These are phyloP conservation scores for Athalia cordata DNA, from an alignment of 2,888 invertebrate genomes.

Conservation along the genomic window DNA sequence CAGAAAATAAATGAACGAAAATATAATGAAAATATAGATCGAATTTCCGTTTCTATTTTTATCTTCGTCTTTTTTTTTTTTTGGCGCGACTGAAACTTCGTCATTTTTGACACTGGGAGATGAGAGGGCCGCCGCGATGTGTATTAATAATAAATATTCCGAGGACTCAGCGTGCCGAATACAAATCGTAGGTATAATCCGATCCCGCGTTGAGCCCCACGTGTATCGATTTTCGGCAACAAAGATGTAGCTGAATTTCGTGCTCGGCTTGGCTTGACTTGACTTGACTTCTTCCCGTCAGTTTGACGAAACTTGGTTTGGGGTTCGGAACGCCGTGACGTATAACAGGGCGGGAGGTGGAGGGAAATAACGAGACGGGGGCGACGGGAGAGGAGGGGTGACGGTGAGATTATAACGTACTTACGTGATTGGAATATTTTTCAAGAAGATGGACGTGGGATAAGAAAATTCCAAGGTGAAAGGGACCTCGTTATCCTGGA, in stretches of 20 bases:
- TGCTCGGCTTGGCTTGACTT: background rate
- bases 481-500: too few species aligned
- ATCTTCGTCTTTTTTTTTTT: too few species aligned
- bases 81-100: background rate
- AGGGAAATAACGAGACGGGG: background rate
- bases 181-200: slow-evolving; percentile 28
- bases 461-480: slow-evolving; percentile 2
- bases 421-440: slow-evolving; percentile 17
- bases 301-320: slow-evolving; percentile 9
- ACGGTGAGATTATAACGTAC: slow-evolving; percentile 21
- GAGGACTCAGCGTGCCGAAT: slow-evolving; percentile 9
- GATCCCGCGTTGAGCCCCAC: background rate
- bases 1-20: background rate
- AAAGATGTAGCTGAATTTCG: slow-evolving; percentile 26
- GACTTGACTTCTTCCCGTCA: background rate
- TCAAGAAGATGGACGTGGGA: background rate
- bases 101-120: slow-evolving; percentile 5
- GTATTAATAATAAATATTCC: slow-evolving; percentile 39
- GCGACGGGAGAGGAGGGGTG: background rate
- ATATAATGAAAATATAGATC: background rate
- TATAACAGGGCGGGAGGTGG: background rate
- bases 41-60: background rate
- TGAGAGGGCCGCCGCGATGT: slow-evolving; percentile 1
- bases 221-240: slow-evolving; percentile 24
- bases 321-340: background rate